phyloP scores from a whole-genome alignment of 2,888 invertebrate genomes.

The Candidula unifasciata region DNA sequence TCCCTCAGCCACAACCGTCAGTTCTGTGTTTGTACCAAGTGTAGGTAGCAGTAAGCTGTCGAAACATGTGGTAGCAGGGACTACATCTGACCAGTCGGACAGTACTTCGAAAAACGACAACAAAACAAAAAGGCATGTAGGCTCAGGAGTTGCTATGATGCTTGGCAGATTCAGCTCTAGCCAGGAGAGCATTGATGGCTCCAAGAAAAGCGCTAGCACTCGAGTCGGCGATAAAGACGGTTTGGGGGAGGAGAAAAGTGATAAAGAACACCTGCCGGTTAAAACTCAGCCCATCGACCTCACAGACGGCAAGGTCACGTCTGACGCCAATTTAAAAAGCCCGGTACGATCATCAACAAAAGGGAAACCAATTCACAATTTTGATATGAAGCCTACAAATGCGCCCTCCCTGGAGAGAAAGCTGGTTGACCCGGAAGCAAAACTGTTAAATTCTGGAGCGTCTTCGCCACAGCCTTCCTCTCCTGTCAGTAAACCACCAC shows the following conservation, averaged over 20 bases:
- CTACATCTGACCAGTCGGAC: background rate
- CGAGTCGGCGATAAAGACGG: slow-evolving; percentile 71
- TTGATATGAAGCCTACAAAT: background rate
- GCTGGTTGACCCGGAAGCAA: background rate
- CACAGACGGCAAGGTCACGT: slow-evolving; percentile 8
- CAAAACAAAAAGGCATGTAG: slow-evolving; percentile 37
- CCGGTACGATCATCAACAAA: background rate
- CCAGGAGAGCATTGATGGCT: slow-evolving; percentile 62
- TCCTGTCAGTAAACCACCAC: slow-evolving; percentile 60
- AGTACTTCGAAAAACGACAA: background rate
- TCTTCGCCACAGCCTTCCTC: slow-evolving; percentile 50
- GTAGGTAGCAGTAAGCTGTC: background rate
- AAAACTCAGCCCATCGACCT: slow-evolving; percentile 8
- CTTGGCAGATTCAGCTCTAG: slow-evolving; percentile 69
- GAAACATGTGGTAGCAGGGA: background rate
- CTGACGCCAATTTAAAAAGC: slow-evolving; percentile 23
- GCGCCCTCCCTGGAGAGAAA: slow-evolving; percentile 13
- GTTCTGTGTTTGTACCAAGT: background rate
- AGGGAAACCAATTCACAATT: background rate
- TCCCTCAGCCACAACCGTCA: slow-evolving; percentile 8
- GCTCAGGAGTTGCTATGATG: slow-evolving; percentile 66
- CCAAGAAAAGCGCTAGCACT: slow-evolving; percentile 61
- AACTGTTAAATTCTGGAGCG: slow-evolving; percentile 7
- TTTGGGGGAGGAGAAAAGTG: slow-evolving; percentile 54
- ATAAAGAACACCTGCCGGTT: slow-evolving; percentile 52